These are phyloP conservation scores for Cerastis rubricosa DNA, from an alignment of 2,888 invertebrate species.

Conservation along the genomic window DNA sequence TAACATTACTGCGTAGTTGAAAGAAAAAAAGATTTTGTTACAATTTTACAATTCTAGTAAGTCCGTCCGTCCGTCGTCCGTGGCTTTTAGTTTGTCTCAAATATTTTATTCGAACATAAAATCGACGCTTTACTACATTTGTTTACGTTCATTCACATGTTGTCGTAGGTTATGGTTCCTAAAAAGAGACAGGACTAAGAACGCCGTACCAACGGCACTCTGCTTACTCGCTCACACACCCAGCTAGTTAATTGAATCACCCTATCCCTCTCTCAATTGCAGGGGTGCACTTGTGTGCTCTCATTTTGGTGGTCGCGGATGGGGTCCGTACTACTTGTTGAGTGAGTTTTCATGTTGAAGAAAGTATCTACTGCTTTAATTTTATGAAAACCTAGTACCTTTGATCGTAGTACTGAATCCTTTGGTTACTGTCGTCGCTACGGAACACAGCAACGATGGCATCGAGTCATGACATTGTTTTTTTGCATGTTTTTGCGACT, in stretches of 20 bases:
- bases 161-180: conserved; percentile 26
- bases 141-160: not conserved
- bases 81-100: not conserved
- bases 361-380: not conserved
- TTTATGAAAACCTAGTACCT: conserved; percentile 20
- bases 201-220: not conserved
- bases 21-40: too few species aligned
- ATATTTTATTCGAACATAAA: not conserved
- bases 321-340: not conserved
- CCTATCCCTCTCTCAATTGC: not conserved
- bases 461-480: not conserved
- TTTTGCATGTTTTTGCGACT: not conserved
- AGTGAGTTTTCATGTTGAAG: not conserved
- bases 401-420: conserved; percentile 19
- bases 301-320: not conserved
- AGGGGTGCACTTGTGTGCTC: not conserved
- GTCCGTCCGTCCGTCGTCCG: too few species aligned
- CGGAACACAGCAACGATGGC: conserved; percentile 11
- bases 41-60: not conserved
- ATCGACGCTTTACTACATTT: not conserved
- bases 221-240: not conserved
- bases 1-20: too few species aligned
- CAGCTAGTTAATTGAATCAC: not conserved
- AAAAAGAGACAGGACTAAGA: conserved; percentile 7
- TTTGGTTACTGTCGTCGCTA: conserved; percentile 24